Evolutionary conservation across 1,140 invertebrate genomes (phyloP).

Genomic region (Drosophila nigrodunni): DNA sequence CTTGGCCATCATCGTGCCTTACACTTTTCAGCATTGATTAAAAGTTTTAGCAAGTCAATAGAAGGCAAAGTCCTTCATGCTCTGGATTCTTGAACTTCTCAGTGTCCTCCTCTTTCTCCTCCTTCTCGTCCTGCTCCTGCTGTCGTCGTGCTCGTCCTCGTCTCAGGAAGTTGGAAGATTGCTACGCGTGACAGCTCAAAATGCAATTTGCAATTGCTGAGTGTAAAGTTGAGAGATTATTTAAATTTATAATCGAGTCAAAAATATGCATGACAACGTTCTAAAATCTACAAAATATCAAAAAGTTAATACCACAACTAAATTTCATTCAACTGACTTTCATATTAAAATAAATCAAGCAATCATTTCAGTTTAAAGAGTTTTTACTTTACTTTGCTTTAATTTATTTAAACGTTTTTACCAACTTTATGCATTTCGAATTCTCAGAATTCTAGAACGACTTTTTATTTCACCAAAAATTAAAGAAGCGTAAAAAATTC

Average conservation of each 20-base stretch:
- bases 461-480: too few species aligned
- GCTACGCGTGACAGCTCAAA: conserved; percentile 62
- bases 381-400: too few species aligned
- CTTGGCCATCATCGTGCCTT: conserved; percentile 1
- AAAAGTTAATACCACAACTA: conserved; percentile 20
- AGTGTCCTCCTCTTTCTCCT: neutral
- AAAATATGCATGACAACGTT: conserved; percentile 46
- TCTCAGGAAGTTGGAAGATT: conserved; percentile 28
- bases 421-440: too few species aligned
- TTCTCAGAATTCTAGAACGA: too few species aligned
- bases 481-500: too few species aligned
- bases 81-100: neutral
- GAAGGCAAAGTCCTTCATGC: conserved; percentile 21
- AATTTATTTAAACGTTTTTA: too few species aligned
- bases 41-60: conserved; percentile 55
- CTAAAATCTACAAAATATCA: conserved; percentile 34
- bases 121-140: neutral
- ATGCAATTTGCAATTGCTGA: conserved; percentile 72
- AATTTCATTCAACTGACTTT: conserved; percentile 1
- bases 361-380: too few species aligned
- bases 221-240: conserved; percentile 53
- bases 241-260: conserved; percentile 53
- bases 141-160: neutral
- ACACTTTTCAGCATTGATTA: conserved; percentile 50
- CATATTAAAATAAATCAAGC: neutral